These are phyloP conservation scores for Gallinago jamesoni DNA, from an alignment of 2,113 vertebrate species.

Conservation along the genomic window DNA sequence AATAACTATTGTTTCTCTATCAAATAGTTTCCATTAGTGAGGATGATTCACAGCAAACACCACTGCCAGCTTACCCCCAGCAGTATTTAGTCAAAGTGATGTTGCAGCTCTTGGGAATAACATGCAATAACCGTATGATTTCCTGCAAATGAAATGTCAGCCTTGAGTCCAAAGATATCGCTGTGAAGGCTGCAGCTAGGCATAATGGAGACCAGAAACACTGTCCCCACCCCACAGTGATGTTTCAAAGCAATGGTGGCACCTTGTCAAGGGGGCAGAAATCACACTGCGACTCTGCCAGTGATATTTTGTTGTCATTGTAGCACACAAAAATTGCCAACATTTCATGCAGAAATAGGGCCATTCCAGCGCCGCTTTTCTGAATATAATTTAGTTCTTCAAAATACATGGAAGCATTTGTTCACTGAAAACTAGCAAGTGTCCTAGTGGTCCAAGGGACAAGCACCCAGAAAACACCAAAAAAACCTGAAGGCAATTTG, in stretches of 20 bases:
- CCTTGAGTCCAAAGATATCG: accelerated
- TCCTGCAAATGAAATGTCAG: background rate
- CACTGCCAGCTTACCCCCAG: background rate
- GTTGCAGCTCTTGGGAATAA: background rate
- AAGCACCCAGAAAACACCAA: background rate
- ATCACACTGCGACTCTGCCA: background rate
- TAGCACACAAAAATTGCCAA: background rate
- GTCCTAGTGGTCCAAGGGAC: background rate
- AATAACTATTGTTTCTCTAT: background rate
- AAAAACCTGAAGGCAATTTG: background rate
- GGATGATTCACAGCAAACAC: background rate
- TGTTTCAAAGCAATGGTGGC: background rate
- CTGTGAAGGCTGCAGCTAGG: background rate
- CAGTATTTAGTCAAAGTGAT: background rate
- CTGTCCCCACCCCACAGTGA: accelerated
- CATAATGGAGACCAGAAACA: background rate
- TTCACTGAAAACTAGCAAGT: background rate
- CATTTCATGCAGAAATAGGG: background rate
- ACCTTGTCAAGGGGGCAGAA: background rate
- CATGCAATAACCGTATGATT: background rate
- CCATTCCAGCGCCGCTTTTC: background rate
- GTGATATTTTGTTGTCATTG: background rate
- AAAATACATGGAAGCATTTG: background rate
- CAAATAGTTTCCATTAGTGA: background rate
- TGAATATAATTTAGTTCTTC: background rate